Conservation (phyloP, 2,888 invertebrate species). For the Cheilosia vernalis region DNA sequence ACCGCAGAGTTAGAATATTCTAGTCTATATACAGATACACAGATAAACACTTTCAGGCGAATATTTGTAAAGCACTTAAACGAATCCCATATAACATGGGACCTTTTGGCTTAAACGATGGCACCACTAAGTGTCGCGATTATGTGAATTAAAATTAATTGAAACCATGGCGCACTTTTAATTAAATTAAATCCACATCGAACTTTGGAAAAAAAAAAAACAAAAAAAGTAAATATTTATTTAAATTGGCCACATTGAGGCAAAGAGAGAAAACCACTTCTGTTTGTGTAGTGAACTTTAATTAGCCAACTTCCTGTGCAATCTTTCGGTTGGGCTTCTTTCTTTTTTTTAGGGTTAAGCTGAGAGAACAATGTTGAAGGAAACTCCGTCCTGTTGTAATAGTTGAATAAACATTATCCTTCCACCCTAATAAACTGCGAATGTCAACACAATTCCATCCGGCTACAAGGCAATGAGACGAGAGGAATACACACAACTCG, state of each 20-base stretch:
- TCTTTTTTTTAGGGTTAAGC: background rate
- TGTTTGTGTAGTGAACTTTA: background rate
- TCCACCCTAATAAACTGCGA: background rate
- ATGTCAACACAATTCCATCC: constrained; percentile 18
- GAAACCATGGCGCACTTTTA: constrained; percentile 16
- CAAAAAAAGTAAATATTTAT: background rate
- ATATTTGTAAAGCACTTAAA: background rate
- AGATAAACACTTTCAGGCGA: too few species aligned
- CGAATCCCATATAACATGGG: constrained; percentile 3
- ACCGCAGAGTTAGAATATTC: constrained; percentile 2
- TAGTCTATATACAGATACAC: background rate
- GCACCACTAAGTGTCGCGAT: constrained; percentile 3
- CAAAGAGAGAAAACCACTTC: background rate
- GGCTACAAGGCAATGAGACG: background rate
- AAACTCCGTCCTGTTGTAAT: background rate
- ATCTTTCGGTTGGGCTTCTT: background rate
- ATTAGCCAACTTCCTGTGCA: background rate
- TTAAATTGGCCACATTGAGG: background rate
- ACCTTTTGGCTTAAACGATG: background rate
- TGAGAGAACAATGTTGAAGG: background rate
- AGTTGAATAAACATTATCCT: background rate
- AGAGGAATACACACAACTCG: background rate
- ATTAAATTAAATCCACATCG: constrained; percentile 39
- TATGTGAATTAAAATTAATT: constrained; percentile 36
- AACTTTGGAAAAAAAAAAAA: background rate